These are phyloP conservation scores for Triplophysa bombifrons DNA, from an alignment of 2,797 vertebrate genomes.

Conservation along the genomic window DNA sequence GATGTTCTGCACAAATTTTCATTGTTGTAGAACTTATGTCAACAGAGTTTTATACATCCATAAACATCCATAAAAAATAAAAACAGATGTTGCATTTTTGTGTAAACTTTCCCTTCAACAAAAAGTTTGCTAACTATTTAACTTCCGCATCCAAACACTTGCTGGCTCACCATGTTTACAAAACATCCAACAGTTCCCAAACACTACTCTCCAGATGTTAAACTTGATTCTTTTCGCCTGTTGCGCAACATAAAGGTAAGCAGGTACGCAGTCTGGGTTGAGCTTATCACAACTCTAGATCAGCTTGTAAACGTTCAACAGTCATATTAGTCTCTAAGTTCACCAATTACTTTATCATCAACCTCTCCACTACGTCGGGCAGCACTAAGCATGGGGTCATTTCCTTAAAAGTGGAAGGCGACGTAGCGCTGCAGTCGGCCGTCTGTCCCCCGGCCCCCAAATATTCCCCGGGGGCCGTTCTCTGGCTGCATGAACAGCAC, in stretches of 20 bases:
- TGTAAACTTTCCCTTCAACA: neutral
- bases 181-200: constrained; percentile 35
- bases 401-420: constrained; percentile 51
- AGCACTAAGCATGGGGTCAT: constrained; percentile 57
- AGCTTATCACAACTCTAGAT: constrained; percentile 44
- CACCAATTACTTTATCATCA: constrained; percentile 52
- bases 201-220: constrained; percentile 26
- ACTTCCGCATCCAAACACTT: constrained; percentile 31
- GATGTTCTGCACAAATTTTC: neutral
- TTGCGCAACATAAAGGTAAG: constrained; percentile 45
- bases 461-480: constrained; percentile 46
- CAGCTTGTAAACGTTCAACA: constrained; percentile 44
- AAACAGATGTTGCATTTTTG: neutral
- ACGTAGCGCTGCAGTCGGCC: constrained; percentile 44
- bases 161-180: constrained; percentile 39
- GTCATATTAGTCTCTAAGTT: constrained; percentile 46
- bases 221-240: constrained; percentile 18
- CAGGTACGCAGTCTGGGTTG: constrained; percentile 43
- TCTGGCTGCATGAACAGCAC: constrained; percentile 36
- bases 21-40: too few species aligned
- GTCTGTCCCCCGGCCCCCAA: constrained; percentile 48
- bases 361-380: constrained; percentile 44
- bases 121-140: constrained; percentile 16
- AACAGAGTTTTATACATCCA: neutral
- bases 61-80: neutral